Evolutionary conservation across 2,888 invertebrate genomes (phyloP).

Genomic region (Schizaphis graminum): DNA sequence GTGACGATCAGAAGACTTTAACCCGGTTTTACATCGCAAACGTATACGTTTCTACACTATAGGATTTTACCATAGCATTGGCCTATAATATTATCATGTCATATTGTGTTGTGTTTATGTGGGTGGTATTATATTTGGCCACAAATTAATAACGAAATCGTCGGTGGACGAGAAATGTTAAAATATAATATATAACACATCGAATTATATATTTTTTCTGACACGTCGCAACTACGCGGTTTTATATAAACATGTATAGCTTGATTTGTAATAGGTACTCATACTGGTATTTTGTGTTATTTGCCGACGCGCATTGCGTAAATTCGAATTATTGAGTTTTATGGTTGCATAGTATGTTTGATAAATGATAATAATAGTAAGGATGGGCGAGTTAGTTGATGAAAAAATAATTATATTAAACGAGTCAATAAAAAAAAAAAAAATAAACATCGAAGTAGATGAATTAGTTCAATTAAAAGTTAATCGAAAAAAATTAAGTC

Average conservation of each 20-base stretch:
- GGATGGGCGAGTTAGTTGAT: background rate
- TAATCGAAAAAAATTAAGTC: background rate
- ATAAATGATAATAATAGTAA: background rate
- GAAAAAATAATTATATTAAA: background rate
- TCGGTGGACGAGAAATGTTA: background rate
- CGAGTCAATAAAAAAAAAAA: background rate
- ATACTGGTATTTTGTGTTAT: background rate
- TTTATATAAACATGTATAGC: background rate
- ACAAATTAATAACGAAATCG: background rate
- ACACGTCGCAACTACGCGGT: background rate
- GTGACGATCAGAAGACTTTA: background rate
- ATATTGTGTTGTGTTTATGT: background rate
- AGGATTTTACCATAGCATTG: background rate
- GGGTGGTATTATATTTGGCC: too few relatives aligned
- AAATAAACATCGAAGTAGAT: background rate
- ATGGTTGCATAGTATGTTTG: background rate
- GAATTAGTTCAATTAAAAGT: background rate
- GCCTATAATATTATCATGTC: background rate
- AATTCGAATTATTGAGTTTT: background rate
- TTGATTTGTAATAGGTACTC: background rate
- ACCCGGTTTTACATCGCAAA: background rate
- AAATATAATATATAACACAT: background rate
- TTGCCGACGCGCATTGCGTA: background rate
- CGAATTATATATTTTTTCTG: background rate
- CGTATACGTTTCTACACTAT: background rate